Base-by-base conservation (phyloP, 64 coral and sea anemone species). In the Orbicella faveolata region DNA sequence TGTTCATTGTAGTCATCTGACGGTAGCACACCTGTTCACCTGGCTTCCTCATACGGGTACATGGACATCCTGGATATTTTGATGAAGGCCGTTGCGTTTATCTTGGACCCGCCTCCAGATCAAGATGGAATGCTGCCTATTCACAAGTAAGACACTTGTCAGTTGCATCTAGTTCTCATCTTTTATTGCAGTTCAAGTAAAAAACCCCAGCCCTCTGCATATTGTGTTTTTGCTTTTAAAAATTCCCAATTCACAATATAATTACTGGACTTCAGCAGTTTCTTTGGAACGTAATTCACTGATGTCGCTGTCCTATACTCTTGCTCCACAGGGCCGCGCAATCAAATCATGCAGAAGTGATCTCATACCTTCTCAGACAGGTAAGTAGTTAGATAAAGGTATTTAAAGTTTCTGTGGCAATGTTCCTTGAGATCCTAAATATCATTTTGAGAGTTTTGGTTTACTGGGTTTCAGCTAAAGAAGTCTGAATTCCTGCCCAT, bases 51-150 rank as follows among this genome's bases (percentile, higher is more conserved):
- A 11, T 96, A 96, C 66, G 95, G 95, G 36, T 96, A 96, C 88
- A 96, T 96, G 88, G 95, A 96, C 67, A 96, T 96, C 15, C 84
- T 96, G n/a, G 95, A 96, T 77, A 93, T 94, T 76, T 74, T 96
- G 5, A 93, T 96, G 41, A 93, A 96, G 76, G 92, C 95, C 4
- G 95, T 96, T 3, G 91, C 95, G 0, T 96, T 93, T 34, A 96
- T 96, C 35, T 75, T 93, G 9, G 91, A 96, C 11, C 92, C 95
- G 19, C 77, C 95, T 67, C 83, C 86, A 4, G 95, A 96, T 36
- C 91, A 93, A 87, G 95, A 96, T 67, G 95, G 95, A 53, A 96
- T 89, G 78, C 67, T 96, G 41, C 95, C 95, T 21, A 93, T 96
- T 63, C 95, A 96, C 77, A 93, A 90, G 95, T 96, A 48, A 19